Base-by-base conservation (phyloP, 2,797 vertebrate genomes). In the Microctenopoma lineatum region DNA sequence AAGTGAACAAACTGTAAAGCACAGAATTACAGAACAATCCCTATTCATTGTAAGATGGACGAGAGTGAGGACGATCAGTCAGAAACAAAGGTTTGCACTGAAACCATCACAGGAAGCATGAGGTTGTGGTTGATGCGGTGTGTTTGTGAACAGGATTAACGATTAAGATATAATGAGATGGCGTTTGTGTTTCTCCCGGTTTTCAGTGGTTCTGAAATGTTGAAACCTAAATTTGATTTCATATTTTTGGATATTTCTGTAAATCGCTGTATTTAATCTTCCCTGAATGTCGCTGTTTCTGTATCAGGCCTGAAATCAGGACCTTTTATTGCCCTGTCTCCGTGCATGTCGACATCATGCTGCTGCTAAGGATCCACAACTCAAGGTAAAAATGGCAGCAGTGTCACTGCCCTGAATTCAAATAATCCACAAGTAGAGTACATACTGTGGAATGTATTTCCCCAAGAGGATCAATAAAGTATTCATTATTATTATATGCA, bases 341-440 rank as follows among this genome's bases (percentile, higher is more conserved):
- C 67, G 71, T 75, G 65, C 71, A 16, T 60, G 58, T 65, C 3
- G 10, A 36, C 55, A 69, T 64, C 58, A 65, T 59, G 41, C 53
- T 9, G 53, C 46, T 59, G 39, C 47, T 44, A 53, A 51, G 62
- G 55, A 39, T 70, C 18, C 8, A 7, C 14, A 63, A 55, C 48
- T 74, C 74, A 74, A 80, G 75, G 70, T 64, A 65, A 57, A 67
- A 34, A 70, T 65, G 58, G 80, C 78, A 70, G 71, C 59, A 16
- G 13, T 44, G 42, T 60, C 4, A 0, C 50, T 8, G 51, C 38
- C 21, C 16, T 75, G 79, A 59, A 73, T 84, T 73, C 52, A 58
- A 70, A 84, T 77, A 65, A 65, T 47, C 38, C 25, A 66, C 9
- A 26, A 38, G 32, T 13, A 38, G 15, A 29, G 29, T 2, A 41